Evolutionary conservation across 2,888 invertebrate species (phyloP), one percentile per base, ranked within the genome.

Genomic region (Brenthis daphne): DNA sequence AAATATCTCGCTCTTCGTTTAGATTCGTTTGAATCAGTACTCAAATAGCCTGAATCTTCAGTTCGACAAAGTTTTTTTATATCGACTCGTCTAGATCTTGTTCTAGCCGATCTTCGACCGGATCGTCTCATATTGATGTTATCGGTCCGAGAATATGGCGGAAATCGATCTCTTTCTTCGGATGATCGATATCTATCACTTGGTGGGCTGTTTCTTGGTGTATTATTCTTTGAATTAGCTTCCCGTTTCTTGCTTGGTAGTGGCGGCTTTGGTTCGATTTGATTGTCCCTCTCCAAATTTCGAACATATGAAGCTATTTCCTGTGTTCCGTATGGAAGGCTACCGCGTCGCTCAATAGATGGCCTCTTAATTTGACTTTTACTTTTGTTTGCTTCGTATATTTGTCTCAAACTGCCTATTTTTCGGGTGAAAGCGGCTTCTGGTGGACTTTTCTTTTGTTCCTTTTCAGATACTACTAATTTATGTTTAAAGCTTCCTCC

Each of bases 41-140:
- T 97, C 77, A 97, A 94, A 78, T 97, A 97, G 0, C 97, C 97
- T 12, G 97, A 96, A 83, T 97, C 97, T 85, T 95, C 95, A 3
- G 88, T 91, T 80, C 84, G 88, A 76, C 85, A 89, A 33, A 89
- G 77, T 77, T 89, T 93, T 74, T 85, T 89, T 47, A 90, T 74
- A 73, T 91, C 90, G 16, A 88, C 87, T 76, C 91, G 79, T 71
- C 90, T 80, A 8, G 89, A 87, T 79, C 92, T 82, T n/a, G 88
- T 87, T 73, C 91, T 78, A 3, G 86, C 85, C 53, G 91, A 87
- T 55, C 91, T 82, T 20, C 91, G 85, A 12, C 89, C 91, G 11
- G 90, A 93, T 47, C 86, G 85, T 65, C 88, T 83, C 56, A 87
- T 84, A 64, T 87, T 88, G 50, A 87, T 72, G 68, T 88, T 87